These are phyloP conservation scores for Heterotis niloticus DNA, from an alignment of 2,113 vertebrate genomes.

Conservation along the genomic window DNA sequence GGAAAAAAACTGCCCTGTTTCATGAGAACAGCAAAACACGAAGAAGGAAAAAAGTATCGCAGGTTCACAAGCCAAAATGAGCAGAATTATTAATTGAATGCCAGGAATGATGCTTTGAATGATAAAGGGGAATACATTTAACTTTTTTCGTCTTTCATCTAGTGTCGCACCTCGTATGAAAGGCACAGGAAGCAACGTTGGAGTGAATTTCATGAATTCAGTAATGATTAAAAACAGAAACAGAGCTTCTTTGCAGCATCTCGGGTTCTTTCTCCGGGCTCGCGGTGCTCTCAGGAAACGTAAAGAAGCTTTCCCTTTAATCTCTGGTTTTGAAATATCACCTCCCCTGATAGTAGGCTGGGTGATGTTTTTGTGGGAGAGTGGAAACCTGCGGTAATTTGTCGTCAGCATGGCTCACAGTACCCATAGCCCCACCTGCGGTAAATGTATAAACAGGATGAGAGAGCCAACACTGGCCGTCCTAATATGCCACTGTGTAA, in stretches of 20 bases:
- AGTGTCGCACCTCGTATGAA: slow-evolving; percentile 26
- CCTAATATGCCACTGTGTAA: slow-evolving; percentile 11
- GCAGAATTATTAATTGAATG: slow-evolving; percentile 50
- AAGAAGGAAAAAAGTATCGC: slow-evolving; percentile 1
- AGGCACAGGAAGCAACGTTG: slow-evolving; percentile 30
- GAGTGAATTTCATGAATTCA: slow-evolving; percentile 31
- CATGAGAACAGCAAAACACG: slow-evolving; percentile 1
- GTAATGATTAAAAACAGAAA: slow-evolving; percentile 29
- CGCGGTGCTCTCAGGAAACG: slow-evolving; percentile 8
- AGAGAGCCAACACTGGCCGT: not conserved
- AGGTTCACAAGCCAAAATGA: slow-evolving; percentile 38
- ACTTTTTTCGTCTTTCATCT: slow-evolving; percentile 43
- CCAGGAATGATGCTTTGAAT: slow-evolving; percentile 41
- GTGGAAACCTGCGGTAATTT: slow-evolving; percentile 2
- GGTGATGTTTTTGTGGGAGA: slow-evolving; percentile 9
- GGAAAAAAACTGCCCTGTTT: not conserved
- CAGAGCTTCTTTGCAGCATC: not conserved
- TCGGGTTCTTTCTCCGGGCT: slow-evolving; percentile 4
- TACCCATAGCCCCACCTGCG: not conserved
- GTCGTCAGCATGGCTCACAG: not conserved
- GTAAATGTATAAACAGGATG: not conserved
- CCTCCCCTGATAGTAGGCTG: slow-evolving; percentile 6
- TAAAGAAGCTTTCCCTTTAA: slow-evolving; percentile 18
- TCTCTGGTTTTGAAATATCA: slow-evolving; percentile 24
- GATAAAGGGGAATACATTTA: slow-evolving; percentile 52